These are phyloP conservation scores for Acrobasis suavella DNA, from an alignment of 2,888 invertebrate genomes.

Conservation along the genomic window DNA sequence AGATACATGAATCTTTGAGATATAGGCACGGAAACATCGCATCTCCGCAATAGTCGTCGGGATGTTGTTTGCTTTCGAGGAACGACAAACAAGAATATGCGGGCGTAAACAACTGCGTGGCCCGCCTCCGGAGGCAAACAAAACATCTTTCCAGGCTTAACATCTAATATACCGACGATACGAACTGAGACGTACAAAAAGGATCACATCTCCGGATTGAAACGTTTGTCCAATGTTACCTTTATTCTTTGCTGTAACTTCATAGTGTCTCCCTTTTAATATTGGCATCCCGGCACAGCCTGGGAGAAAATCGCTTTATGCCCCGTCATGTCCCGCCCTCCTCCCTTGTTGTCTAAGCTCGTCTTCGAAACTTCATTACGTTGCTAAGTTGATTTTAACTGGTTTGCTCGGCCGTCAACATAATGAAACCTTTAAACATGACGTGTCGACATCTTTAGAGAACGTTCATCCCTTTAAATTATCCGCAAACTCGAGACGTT, in stretches of 20 bases:
- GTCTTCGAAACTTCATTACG: slow-evolving; percentile 45
- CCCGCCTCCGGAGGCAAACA: slow-evolving; percentile 45
- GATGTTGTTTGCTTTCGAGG: slow-evolving; percentile 48
- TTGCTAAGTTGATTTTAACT: slow-evolving; percentile 45
- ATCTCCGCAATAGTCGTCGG: slow-evolving; percentile 39
- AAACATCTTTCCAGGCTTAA: slow-evolving; percentile 33
- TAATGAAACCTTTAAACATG: slow-evolving; percentile 26
- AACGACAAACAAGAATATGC: slow-evolving; percentile 57
- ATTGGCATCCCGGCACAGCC: slow-evolving; percentile 30
- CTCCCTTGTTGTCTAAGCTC: slow-evolving; percentile 35
- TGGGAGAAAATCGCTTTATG: slow-evolving; percentile 36
- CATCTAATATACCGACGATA: slow-evolving; percentile 34
- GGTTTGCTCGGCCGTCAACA: slow-evolving; percentile 30
- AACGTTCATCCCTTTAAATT: slow-evolving; percentile 33
- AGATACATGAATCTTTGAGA: slow-evolving; percentile 35
- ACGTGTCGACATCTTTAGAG: slow-evolving; percentile 23
- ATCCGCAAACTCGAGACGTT: slow-evolving; percentile 37
- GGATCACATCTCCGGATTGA: slow-evolving; percentile 26
- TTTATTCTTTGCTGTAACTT: slow-evolving; percentile 16
- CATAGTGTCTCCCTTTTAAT: slow-evolving; percentile 26
- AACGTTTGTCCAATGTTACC: slow-evolving; percentile 26
- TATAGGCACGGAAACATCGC: slow-evolving; percentile 37
- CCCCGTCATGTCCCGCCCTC: slow-evolving; percentile 38
- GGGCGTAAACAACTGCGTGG: slow-evolving; percentile 46
- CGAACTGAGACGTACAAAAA: slow-evolving; percentile 12